A percentile compares a stretch with the other conserved stretches of the same genome.
Evolutionary conservation across 2,113 vertebrate species (phyloP).

Genomic region (Rhipidura dahli): DNA sequence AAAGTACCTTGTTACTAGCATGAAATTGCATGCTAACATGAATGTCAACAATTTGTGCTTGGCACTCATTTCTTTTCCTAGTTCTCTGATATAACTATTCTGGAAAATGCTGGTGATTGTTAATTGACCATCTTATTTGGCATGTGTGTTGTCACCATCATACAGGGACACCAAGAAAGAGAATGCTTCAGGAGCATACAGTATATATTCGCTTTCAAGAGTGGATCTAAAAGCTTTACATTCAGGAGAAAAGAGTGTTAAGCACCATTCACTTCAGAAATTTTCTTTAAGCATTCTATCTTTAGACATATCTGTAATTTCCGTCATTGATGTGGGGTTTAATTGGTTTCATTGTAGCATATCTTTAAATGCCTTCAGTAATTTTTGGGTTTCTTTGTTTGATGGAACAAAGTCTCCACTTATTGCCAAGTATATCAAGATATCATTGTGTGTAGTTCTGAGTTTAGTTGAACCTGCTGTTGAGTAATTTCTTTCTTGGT

Average conservation of each 20-base stretch:
- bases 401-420: neutral
- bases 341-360: neutral
- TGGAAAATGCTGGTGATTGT: neutral
- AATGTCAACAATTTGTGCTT: neutral
- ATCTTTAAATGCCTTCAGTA: neutral
- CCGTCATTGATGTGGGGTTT: neutral
- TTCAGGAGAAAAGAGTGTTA: neutral
- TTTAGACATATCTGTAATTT: neutral
- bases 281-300: neutral
- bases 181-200: neutral
- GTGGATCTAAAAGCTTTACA: neutral
- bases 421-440: neutral
- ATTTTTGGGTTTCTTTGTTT: neutral
- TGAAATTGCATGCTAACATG: neutral
- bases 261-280: neutral
- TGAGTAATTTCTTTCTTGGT: neutral
- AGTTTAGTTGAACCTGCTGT: neutral
- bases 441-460: neutral
- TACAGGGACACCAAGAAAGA: neutral
- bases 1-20: neutral
- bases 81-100: neutral
- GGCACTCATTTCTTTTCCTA: neutral
- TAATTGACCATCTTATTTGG: neutral
- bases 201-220: neutral
- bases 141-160: neutral